These are phyloP conservation scores for Manduca sexta DNA, from an alignment of 1,140 invertebrate species.

Conservation along the genomic window DNA sequence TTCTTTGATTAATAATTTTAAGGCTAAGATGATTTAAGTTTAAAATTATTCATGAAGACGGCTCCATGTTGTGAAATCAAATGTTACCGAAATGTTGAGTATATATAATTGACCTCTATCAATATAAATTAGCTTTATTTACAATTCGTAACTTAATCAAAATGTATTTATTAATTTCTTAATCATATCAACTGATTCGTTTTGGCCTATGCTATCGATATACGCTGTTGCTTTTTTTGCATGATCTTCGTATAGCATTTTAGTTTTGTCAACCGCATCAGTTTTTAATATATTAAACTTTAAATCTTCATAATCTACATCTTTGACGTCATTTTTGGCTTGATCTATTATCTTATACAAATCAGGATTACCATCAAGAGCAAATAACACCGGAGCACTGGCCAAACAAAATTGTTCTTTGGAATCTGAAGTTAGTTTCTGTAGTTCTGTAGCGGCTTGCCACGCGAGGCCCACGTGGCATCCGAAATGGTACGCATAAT, in stretches of 20 bases:
- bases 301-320: conserved; percentile 81
- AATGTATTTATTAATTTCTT: conserved; percentile 64
- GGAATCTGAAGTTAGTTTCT: conserved; percentile 52
- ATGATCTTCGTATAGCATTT: conserved; percentile 53
- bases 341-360: conserved; percentile 80
- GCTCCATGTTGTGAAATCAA: neutral
- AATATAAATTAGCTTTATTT: too few species aligned
- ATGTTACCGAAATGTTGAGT: neutral
- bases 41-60: too few species aligned
- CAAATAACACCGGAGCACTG: conserved; percentile 86
- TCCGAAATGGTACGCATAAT: conserved; percentile 86
- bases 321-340: conserved; percentile 77
- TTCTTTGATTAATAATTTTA: too few species aligned
- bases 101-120: neutral
- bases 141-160: conserved; percentile 11
- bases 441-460: conserved; percentile 81
- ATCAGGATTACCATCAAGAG: conserved; percentile 80
- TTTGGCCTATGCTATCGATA: conserved; percentile 51
- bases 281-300: conserved; percentile 81
- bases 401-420: conserved; percentile 77
- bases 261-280: conserved; percentile 63
- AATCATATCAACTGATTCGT: conserved; percentile 60
- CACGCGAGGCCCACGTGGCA: conserved; percentile 88
- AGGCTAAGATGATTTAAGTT: too few species aligned
- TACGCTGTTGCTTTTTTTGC: conserved; percentile 49